Percentiles rank a stretch among this genome's conserved stretches.
Evolutionary conservation across 1,140 invertebrate species (phyloP).

Genomic region (Popillia japonica): DNA sequence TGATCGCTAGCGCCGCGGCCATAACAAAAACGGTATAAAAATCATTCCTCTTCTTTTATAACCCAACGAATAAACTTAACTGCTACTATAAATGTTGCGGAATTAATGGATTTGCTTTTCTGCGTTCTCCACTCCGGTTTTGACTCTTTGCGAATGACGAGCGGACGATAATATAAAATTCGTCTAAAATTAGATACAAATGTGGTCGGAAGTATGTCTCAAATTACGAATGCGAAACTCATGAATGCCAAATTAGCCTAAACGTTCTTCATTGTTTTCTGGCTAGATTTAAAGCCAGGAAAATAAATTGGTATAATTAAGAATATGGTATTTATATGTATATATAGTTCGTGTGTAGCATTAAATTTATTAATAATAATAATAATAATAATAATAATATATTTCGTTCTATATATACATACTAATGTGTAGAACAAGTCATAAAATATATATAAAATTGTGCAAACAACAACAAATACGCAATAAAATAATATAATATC

Average conservation of each 20-base stretch:
- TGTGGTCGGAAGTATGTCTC: not conserved
- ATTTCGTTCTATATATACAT: no score
- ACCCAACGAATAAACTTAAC: constrained; percentile 22
- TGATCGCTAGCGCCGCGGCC: not conserved
- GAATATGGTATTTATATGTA: not conserved
- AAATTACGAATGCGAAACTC: constrained; percentile 12
- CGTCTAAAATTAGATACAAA: constrained; percentile 2
- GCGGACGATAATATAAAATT: constrained; percentile 12
- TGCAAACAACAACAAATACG: no score
- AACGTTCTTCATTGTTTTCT: constrained; percentile 11
- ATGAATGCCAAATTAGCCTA: constrained; percentile 30
- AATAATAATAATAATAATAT: no score
- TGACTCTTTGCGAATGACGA: not conserved
- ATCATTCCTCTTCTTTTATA: constrained; percentile 26
- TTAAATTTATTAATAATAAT: no score
- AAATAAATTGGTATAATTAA: constrained; percentile 18
- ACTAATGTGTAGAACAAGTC: no score
- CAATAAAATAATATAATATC: no score
- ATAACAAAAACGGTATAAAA: constrained; percentile 12
- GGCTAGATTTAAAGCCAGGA: constrained; percentile 3
- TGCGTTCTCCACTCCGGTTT: not conserved
- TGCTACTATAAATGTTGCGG: constrained; percentile 16
- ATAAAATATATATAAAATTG: no score
- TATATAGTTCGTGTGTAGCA: no score
- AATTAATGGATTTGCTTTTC: constrained; percentile 27